These are phyloP conservation scores for Rhagophthalmus giganteus DNA, from an alignment of 2,888 invertebrate species.

Conservation along the genomic window DNA sequence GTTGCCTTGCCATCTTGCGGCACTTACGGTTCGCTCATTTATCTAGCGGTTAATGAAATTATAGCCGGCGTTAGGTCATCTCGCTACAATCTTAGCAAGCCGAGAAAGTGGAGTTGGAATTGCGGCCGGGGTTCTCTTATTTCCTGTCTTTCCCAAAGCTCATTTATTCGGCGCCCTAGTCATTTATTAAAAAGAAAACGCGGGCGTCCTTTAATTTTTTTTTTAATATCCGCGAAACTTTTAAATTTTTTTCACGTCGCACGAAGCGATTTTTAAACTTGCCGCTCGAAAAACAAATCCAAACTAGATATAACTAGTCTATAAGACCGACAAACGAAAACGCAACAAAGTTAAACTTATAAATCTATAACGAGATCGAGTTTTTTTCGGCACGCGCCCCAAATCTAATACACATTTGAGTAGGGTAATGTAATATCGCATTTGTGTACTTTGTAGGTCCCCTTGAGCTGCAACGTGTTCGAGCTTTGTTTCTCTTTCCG, in stretches of 20 bases:
- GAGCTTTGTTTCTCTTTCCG: slow-evolving; percentile 27
- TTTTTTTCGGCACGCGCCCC: slow-evolving; percentile 42
- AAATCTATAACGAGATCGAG: slow-evolving; percentile 36
- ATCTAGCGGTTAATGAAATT: slow-evolving; percentile 63
- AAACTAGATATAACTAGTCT: no score
- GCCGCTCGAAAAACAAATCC: no score
- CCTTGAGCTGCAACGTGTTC: slow-evolving; percentile 17
- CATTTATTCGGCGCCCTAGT: slow-evolving; percentile 38
- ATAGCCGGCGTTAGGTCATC: slow-evolving; percentile 56
- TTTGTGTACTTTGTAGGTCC: slow-evolving; percentile 35
- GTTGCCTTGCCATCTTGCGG: slow-evolving; percentile 43
- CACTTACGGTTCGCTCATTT: slow-evolving; percentile 57
- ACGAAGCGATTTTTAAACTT: no score
- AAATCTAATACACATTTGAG: slow-evolving; percentile 44
- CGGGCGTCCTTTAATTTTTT: slow-evolving; percentile 3
- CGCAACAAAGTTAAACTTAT: slow-evolving; percentile 37
- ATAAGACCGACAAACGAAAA: slow-evolving; percentile 30
- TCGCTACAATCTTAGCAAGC: slow-evolving; percentile 46
- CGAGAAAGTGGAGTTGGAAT: slow-evolving; percentile 41
- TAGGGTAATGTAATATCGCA: slow-evolving; percentile 43
- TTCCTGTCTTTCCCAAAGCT: slow-evolving; percentile 41
- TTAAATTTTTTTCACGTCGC: no score
- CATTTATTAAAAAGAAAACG: slow-evolving; percentile 31
- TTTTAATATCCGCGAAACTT: no score
- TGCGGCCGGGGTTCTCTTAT: slow-evolving; percentile 39